Evolutionary conservation across 2,888 invertebrate genomes (phyloP), one percentile per base, ranked within the genome.

Genomic region (Dasypolia templi): DNA sequence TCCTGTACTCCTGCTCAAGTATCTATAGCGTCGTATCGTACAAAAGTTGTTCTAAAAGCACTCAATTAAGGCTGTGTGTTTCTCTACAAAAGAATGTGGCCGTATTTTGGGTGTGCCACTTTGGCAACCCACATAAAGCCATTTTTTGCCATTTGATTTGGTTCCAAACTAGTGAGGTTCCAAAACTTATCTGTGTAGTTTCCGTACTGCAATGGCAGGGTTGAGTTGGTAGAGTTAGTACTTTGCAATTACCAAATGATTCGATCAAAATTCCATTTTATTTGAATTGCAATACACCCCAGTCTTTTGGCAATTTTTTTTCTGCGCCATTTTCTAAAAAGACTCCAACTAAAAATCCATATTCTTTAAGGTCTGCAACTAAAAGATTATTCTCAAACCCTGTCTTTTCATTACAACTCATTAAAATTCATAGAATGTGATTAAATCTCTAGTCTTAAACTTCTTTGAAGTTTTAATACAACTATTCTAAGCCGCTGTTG

Each of bases 341-440:
- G 29, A 3, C 12, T 42, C 6, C 14, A 32, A 42, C 46, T 59
- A 44, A 68, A 68, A 68, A 42, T 11, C 5, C 9, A 22, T 58
- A 76, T 56, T 61, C 62, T 75, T 59, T 42, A 75, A 61, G 32
- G 62, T 72, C 74, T 67, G 73, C 62, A 68, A 73, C 67, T 73
- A 51, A 78, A 69, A 75, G 76, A 86, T 78, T 75, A 78, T 69
- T 75, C 75, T 49, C 35, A 9, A 6, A 42, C 63, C 26, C 78
- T 61, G 53, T 75, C 64, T 61, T 84, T 74, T 74, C 68, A 73
- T 82, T 70, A 84, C 73, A 42, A 67, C 71, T 82, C 70, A 75
- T 83, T 81, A 81, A 86, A 84, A n/a, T n/a, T n/a, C n/a, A n/a
- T n/a, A n/a, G 78, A 76, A 79, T 77, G 76, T 72, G 74, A 86